These are phyloP conservation scores for Bolinopsis microptera DNA, from an alignment of 37 sponge, comb jelly and placozoan species.

Conservation along the genomic window DNA sequence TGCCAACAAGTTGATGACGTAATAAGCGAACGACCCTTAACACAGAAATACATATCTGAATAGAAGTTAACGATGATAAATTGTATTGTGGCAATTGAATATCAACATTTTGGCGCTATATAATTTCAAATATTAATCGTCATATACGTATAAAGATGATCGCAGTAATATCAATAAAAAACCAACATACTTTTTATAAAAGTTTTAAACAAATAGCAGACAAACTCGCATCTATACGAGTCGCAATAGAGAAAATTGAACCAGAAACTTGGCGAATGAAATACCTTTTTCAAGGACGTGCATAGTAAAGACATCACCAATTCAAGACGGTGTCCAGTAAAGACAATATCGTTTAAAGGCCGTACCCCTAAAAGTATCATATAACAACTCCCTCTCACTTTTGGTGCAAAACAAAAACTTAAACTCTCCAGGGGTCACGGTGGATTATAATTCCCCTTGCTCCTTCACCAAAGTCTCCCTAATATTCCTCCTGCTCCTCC, in stretches of 20 bases:
- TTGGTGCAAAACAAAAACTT: neutral
- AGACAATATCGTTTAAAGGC: no score
- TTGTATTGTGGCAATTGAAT: neutral
- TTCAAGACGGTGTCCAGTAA: no score
- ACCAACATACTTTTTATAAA: neutral
- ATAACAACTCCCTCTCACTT: no score
- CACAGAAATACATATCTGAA: no score
- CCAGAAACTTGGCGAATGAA: neutral
- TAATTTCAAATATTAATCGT: neutral
- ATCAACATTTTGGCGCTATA: neutral
- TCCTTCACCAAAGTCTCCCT: slow-evolving; percentile 9
- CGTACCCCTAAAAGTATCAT: no score
- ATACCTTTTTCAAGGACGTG: no score
- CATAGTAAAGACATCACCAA: no score
- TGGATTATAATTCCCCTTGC: neutral
- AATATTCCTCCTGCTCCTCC: slow-evolving; percentile 81
- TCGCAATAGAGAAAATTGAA: neutral
- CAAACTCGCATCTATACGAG: neutral
- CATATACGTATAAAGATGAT: neutral
- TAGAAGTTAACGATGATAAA: neutral
- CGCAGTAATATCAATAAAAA: neutral
- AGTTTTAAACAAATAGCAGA: neutral
- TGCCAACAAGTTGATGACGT: no score
- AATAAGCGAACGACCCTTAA: no score
- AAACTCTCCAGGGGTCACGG: neutral